Conservation (phyloP, 2,888 invertebrate species). For the Epinotia brunnichana region DNA sequence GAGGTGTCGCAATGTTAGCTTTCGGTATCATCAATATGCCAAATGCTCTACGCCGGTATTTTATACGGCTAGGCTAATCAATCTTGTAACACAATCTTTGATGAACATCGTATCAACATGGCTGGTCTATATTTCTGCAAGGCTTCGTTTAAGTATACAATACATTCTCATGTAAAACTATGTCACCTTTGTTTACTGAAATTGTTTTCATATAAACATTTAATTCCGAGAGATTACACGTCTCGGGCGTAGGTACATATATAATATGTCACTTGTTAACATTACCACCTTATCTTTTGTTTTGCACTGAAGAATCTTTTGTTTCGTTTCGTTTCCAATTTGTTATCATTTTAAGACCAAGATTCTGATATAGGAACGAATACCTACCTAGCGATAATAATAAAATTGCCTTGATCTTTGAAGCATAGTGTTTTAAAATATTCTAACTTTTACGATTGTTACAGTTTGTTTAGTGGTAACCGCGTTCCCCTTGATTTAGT, state of each 20-base stretch:
- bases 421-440: neutral
- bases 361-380: neutral
- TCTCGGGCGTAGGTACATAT: neutral
- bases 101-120: constrained; percentile 13
- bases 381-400: too few species aligned
- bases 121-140: constrained; percentile 27
- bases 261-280: neutral
- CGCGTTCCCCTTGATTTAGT: constrained; percentile 27
- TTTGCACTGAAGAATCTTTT: constrained; percentile 6
- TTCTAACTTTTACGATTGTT: constrained; percentile 10
- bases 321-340: neutral
- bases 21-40: constrained; percentile 50
- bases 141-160: constrained; percentile 1
- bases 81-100: constrained; percentile 35
- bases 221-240: neutral
- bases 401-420: neutral
- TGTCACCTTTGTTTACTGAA: constrained; percentile 16
- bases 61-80: constrained; percentile 34
- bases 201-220: constrained; percentile 20
- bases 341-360: constrained; percentile 1
- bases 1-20: constrained; percentile 48
- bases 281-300: constrained; percentile 21
- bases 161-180: constrained; percentile 20
- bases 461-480: constrained; percentile 12
- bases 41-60: constrained; percentile 19